Percentiles rank a stretch among this genome's conserved stretches.
Evolutionary conservation across 2,888 invertebrate genomes (phyloP).

Genomic region (Sminthurinus aureus): DNA sequence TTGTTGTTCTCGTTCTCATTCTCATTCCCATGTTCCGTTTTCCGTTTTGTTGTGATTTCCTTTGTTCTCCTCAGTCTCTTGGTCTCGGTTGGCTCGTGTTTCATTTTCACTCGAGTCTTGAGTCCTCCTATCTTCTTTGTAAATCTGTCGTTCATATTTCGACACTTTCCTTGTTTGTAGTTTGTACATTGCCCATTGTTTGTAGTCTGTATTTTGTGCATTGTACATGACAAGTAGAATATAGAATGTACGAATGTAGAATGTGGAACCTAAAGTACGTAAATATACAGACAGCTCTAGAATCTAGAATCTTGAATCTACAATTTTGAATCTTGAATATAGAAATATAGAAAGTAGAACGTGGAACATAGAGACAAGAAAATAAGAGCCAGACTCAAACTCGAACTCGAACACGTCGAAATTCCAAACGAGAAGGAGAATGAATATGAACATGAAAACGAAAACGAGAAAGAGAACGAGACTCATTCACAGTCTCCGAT

Average conservation of each 20-base stretch:
- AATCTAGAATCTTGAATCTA: no score
- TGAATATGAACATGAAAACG: neutral
- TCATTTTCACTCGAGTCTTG: conserved; percentile 9
- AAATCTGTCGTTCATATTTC: conserved; percentile 25
- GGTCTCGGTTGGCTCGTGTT: conserved; percentile 20
- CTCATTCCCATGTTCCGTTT: neutral
- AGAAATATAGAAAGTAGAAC: no score
- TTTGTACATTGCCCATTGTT: no score
- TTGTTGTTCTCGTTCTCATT: neutral
- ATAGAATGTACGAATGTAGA: neutral
- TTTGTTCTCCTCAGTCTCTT: neutral
- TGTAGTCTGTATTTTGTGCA: no score
- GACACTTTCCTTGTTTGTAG: neutral
- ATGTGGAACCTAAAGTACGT: neutral
- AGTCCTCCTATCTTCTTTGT: conserved; percentile 30
- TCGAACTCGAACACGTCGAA: neutral
- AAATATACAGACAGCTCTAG: neutral
- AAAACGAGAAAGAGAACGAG: neutral
- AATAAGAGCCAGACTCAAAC: no score
- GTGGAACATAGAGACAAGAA: no score
- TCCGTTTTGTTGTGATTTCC: neutral
- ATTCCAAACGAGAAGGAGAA: neutral
- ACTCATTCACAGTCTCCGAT: no score
- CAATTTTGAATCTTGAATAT: no score
- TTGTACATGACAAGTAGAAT: no score